Base-by-base conservation (phyloP, 2,113 vertebrate species). In the Sitta europaea region DNA sequence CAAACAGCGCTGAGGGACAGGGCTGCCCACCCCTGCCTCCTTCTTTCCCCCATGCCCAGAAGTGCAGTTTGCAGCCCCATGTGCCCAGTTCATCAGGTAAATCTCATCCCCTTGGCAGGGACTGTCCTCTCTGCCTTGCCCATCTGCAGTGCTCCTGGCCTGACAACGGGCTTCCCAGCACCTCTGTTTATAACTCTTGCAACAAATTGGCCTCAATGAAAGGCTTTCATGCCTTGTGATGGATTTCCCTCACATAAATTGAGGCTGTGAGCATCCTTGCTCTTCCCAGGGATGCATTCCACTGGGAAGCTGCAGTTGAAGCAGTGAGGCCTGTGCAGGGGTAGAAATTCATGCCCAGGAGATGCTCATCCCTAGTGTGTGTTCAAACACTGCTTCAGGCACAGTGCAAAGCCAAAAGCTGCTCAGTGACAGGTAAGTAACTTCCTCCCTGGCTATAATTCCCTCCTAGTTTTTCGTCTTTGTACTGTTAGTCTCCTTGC, bases 171-270 rank as follows among this genome's bases (percentile, higher is more conserved):
- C 77, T 89, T 81, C 83, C 70, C 40, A 35, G 57, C 48, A 53
- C 63, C 68, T 84, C 53, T 10, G 38, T 63, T 93, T 93, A 67
- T 83, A 90, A 84, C 65, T 86, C 75, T 88, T 80, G 79, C 93
- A 86, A 83, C 92, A 95, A 96, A 94, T 96, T 90, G 90, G 63
- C 79, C 79, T 53, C 54, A 83, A 0, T 68, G 68, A 92, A 95
- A 94, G 86, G 67, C 73, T 96, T 93, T 86, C 65, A 16, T 92
- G 79, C 29, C 40, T 74, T 47, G 25, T 93, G 92, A 96, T 95
- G 68, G 82, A 96, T 97, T 96, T 83, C 57, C 75, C 72, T 81
- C 76, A 42, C 72, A 78, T 93, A 90, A 96, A 93, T 92, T 55
- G 88, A 83, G 75, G 67, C 72, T 79, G 8, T 47, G 85, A 92